Evolutionary conservation across 2,113 vertebrate species (phyloP).

Genomic region (Eclectus roratus): DNA sequence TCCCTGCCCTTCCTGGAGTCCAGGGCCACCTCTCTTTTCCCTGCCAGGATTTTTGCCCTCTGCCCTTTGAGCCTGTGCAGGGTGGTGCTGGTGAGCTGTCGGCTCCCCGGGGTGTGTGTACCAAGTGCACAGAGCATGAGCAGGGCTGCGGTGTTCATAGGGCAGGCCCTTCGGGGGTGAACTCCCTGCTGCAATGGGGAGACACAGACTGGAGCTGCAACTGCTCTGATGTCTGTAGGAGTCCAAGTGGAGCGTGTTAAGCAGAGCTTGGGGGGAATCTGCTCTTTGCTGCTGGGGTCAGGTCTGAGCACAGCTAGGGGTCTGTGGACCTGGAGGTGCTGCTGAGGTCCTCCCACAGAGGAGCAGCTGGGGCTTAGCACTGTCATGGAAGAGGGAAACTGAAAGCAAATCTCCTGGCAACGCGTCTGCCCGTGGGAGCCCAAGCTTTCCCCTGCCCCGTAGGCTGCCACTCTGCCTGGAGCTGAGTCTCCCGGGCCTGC

Average conservation of each 20-base stretch:
- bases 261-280: neutral
- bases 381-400: neutral
- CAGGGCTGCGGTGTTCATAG: fast-evolving
- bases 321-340: neutral
- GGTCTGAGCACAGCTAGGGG: neutral
- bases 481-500: neutral
- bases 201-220: fast-evolving
- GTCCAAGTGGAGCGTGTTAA: fast-evolving
- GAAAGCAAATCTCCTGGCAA: neutral
- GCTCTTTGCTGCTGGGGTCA: neutral
- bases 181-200: neutral
- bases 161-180: neutral
- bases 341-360: neutral
- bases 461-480: fast-evolving
- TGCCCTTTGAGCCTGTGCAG: neutral
- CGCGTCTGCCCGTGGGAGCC: neutral
- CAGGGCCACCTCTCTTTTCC: neutral
- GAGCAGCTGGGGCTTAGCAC: neutral
- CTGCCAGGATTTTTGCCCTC: neutral
- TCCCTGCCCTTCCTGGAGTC: neutral
- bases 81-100: no score
- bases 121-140: fast-evolving
- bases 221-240: neutral
- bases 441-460: neutral
- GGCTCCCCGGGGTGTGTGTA: neutral